Evolutionary conservation across 1,140 invertebrate species (phyloP).

Genomic region (Ctenoplectra terminalis): DNA sequence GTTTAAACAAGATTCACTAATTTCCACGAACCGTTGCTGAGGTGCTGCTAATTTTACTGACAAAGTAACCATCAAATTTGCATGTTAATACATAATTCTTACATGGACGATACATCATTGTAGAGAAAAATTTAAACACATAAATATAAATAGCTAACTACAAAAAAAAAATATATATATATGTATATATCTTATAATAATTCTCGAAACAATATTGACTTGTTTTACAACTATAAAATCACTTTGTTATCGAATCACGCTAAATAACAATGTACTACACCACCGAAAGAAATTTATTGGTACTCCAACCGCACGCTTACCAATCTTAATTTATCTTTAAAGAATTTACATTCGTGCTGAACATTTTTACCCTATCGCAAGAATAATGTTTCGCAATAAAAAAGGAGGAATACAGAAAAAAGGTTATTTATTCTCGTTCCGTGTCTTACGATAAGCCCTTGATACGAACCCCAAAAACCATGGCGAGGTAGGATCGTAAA

Average conservation of each 20-base stretch:
- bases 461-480: background rate
- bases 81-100: no score
- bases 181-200: no score
- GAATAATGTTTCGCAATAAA: no score
- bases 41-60: background rate
- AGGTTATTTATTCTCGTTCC: background rate
- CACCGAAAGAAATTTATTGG: background rate
- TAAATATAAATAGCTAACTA: no score
- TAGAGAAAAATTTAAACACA: no score
- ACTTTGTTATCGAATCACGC: background rate
- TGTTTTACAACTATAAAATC: no score
- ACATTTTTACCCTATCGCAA: background rate
- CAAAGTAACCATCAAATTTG: background rate
- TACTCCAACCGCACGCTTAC: no score
- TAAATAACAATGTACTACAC: background rate
- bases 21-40: background rate
- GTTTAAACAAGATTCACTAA: background rate
- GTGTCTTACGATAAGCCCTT: background rate
- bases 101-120: no score
- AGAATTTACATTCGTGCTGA: background rate
- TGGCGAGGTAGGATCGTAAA: background rate
- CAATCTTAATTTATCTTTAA: background rate
- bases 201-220: no score
- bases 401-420: no score
- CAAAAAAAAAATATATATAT: no score